Conservation (phyloP, 2,888 invertebrate species). For the Teinopalpus imperialis region DNA sequence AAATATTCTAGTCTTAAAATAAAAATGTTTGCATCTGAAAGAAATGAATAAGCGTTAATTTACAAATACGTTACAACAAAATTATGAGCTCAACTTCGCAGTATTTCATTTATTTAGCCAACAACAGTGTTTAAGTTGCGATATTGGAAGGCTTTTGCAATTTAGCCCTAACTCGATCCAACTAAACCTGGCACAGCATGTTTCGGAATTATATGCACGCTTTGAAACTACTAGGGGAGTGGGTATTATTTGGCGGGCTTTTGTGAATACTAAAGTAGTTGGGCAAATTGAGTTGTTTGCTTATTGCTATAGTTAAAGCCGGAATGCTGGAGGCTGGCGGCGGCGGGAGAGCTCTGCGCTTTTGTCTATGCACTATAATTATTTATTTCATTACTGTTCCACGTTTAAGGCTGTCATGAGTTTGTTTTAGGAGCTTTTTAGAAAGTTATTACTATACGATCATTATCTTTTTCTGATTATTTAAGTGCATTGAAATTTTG, state of each 20-base stretch:
- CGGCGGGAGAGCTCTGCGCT: neutral
- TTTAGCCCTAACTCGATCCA: constrained; percentile 43
- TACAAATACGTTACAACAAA: no score
- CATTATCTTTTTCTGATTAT: no score
- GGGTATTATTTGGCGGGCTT: constrained; percentile 41
- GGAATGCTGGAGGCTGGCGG: constrained; percentile 13
- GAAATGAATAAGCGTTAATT: no score
- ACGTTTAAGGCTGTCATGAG: no score
- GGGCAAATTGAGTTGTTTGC: constrained; percentile 47
- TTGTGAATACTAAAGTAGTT: constrained; percentile 48
- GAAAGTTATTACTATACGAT: no score
- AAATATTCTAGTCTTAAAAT: no score
- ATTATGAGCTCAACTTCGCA: constrained; percentile 16
- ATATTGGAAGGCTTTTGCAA: constrained; percentile 32
- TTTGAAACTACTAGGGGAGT: constrained; percentile 36
- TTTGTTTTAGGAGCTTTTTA: no score
- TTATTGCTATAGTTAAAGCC: constrained; percentile 33
- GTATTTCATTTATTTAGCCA: constrained; percentile 25
- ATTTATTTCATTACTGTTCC: constrained; percentile 3
- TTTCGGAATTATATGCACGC: constrained; percentile 39
- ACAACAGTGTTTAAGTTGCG: constrained; percentile 24
- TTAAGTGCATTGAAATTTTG: no score
- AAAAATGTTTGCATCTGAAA: no score
- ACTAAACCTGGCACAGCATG: constrained; percentile 30
- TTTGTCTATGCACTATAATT: constrained; percentile 6